Base-by-base conservation (phyloP, 2,113 vertebrate species). In the Anolis sagrei region DNA sequence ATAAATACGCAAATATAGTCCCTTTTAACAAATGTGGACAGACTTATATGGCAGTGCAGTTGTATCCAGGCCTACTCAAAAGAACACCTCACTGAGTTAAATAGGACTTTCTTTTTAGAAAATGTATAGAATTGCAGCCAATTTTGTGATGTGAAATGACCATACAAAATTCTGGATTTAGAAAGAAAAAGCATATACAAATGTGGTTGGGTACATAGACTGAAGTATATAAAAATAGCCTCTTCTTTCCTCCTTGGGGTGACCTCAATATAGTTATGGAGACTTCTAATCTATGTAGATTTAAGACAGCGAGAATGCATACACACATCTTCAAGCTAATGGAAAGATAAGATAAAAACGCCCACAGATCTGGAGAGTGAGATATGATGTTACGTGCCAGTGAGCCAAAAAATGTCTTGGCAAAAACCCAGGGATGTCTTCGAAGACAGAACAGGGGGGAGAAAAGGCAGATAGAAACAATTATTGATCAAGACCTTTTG, bases 401-500 rank as follows among this genome's bases (percentile, higher is more conserved):
- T 91, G 79, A 84, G 82, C 25, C n/a, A 77, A 72, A 90, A 69
- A 88, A 36, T 58, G 34, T 49, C 25, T 78, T 87, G 86, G 92
- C 92, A 88, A 87, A 19, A 68, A 27, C 75, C 89, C 93, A 89
- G 6, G 89, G 61, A 76, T 88, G 90, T 88, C 91, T 87, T 90
- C 64, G 88, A 89, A 94, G 44, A 90, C 82, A 87, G 87, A 89
- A 18, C 93, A 78, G 88, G 92, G 92, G 88, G 91, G 88, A 93
- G 1, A 16, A 72, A 23, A 90, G 89, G 89, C 93, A 93, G 90
- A 87, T 92, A 94, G 92, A 92, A 95, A 89, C 87, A 91, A 92
- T 89, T 95, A 94, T 94, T 94, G 93, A 95, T 95, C 93, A 93
- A 81, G 91, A 93, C 88, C 90, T 93, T 92, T 90, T 88, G 88